Evolutionary conservation across 1,140 invertebrate species (phyloP).

Genomic region (Tetramorium alpestre): DNA sequence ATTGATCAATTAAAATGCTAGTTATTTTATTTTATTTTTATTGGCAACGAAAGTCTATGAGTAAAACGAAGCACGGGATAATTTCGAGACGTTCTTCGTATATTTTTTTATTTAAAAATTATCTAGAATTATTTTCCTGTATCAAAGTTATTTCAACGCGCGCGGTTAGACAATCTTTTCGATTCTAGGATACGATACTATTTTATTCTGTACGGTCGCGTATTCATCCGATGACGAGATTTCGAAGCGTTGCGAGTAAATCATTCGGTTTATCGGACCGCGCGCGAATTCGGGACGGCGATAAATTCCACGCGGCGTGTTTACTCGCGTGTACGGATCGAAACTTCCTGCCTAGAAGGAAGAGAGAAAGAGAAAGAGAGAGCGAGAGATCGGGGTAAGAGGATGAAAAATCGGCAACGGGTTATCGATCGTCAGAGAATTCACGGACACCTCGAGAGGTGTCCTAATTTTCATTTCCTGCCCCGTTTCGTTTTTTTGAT

Average conservation of each 20-base stretch:
- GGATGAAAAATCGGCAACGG: background rate
- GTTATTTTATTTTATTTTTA: background rate
- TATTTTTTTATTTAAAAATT: background rate
- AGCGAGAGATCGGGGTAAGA: background rate
- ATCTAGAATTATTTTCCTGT: background rate
- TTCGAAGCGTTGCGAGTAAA: conserved; percentile 61
- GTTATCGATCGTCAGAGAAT: conserved; percentile 55
- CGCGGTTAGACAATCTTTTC: background rate
- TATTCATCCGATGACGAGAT: conserved; percentile 45
- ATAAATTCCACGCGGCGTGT: conserved; percentile 66
- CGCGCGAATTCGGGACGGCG: conserved; percentile 63
- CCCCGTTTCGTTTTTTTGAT: conserved; percentile 9
- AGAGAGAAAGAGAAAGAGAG: background rate
- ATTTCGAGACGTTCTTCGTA: background rate
- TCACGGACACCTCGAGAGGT: conserved; percentile 55
- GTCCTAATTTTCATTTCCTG: conserved; percentile 55
- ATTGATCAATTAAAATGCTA: background rate
- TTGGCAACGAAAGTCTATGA: background rate
- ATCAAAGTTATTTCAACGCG: background rate
- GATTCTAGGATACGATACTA: background rate
- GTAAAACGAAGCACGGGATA: background rate
- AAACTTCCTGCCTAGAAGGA: conserved; percentile 48
- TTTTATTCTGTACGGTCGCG: conserved; percentile 42
- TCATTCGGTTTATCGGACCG: conserved; percentile 61
- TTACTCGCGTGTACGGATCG: conserved; percentile 61